Percentiles rank a stretch among this genome's conserved stretches.
Evolutionary conservation across 2,888 invertebrate species (phyloP).

Genomic region (Drosophila robusta): DNA sequence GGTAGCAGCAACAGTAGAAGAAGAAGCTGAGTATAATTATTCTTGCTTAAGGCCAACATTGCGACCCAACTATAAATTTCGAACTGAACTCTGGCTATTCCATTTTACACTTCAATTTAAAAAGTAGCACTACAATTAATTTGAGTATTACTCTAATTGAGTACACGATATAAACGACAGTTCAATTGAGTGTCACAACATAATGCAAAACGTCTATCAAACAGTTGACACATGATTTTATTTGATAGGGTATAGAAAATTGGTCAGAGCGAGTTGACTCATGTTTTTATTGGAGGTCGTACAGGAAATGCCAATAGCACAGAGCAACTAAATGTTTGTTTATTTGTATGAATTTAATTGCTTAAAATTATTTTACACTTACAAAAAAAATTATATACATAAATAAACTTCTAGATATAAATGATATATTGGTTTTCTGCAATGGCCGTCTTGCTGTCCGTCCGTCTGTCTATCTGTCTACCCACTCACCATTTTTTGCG

Average conservation of each 20-base stretch:
- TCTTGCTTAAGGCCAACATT: constrained; percentile 11
- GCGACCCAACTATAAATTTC: neutral
- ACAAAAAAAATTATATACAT: too few relatives aligned
- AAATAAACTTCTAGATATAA: too few relatives aligned
- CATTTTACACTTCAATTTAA: neutral
- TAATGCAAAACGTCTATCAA: neutral
- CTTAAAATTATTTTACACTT: too few relatives aligned
- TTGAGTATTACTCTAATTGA: neutral
- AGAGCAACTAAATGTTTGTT: too few relatives aligned
- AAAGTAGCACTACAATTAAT: neutral
- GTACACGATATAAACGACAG: neutral
- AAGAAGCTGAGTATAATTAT: too few relatives aligned
- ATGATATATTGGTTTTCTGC: too few relatives aligned
- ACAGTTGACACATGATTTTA: neutral
- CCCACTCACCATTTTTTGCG: too few relatives aligned
- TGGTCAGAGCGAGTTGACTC: neutral
- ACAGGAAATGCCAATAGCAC: too few relatives aligned
- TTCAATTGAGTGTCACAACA: neutral
- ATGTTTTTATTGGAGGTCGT: too few relatives aligned
- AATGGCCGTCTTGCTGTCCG: too few relatives aligned
- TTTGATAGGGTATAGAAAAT: neutral
- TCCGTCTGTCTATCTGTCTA: too few relatives aligned
- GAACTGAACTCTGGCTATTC: constrained; percentile 3
- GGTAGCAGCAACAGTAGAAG: neutral
- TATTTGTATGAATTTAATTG: too few relatives aligned